Base-by-base conservation (phyloP, 2,888 invertebrate species). In the Eupeodes luniger region DNA sequence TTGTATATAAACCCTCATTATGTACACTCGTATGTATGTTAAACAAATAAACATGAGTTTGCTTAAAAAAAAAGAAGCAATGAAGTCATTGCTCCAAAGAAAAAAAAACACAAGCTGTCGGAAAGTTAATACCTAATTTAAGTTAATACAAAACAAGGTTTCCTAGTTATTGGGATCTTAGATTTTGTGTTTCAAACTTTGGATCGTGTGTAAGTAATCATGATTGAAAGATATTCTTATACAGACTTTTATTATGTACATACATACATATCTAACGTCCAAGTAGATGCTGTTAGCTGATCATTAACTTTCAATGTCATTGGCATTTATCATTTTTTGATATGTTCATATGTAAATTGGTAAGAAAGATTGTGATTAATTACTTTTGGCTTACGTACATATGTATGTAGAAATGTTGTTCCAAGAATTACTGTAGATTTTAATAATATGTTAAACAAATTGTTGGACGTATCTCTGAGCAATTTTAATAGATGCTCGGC, bases 301-400 rank as follows among this genome's bases (percentile, higher is more conserved):
- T 70, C 76, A 76, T 49, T 27, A 51, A 14, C 40, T 70, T 77
- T 49, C 70, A 82, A 64, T 64, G 69, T n/a, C 81, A 82, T 82
- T 76, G 82, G 69, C 57, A 61, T 53, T n/a, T 59, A 69, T 34
- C 61, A 61, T 34, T 27, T 27, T 27, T 57, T 40, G 2, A 27
- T 72, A 44, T 7, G 16, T 57, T 47, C 14, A n/a, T 61, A 11
- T 27, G 14, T n/a, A 14, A 34, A 34, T 59, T 40, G 6, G 62
- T 9, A 44, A 11, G 11, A 16, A 51, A 51, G 19, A 14, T 27
- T 49, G 55, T 47, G 64, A 77, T 57, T 44, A 66, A 49, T 76
- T 64, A 49, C 16, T 44, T 55, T 70, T 55, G 40, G 5, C 7
- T 67, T 47, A 64, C 44, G 6, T 27, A 4, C 11, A 59, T 11